Conservation (phyloP, 2,113 vertebrate genomes). For the Phalacrocorax pelagicus region DNA sequence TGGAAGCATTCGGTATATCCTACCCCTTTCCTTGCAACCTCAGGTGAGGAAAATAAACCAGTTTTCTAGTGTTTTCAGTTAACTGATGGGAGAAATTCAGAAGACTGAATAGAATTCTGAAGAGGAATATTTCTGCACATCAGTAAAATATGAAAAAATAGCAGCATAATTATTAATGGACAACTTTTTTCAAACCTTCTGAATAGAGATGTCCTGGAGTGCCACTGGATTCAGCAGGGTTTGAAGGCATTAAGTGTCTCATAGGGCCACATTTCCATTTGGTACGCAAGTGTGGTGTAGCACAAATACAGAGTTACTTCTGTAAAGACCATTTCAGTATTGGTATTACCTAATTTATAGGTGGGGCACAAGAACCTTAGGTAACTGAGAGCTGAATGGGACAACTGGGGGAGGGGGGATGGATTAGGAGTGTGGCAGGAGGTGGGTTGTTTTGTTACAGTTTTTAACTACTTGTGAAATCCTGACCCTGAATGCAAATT, state of each 20-base stretch:
- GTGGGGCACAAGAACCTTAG: background rate
- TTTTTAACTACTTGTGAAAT: background rate
- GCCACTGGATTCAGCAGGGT: background rate
- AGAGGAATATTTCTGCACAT: background rate
- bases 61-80: background rate
- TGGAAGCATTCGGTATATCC: background rate
- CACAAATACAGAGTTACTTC: background rate
- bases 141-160: background rate
- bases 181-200: background rate
- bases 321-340: background rate
- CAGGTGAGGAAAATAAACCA: background rate
- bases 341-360: accelerated
- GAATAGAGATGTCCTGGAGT: background rate
- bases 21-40: background rate
- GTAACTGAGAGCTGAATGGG: background rate
- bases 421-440: background rate
- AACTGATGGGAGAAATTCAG: background rate
- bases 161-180: background rate
- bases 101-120: background rate
- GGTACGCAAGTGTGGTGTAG: background rate
- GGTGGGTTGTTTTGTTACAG: background rate
- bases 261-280: background rate
- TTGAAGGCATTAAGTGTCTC: background rate
- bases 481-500: background rate
- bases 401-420: too few relatives aligned